Base-by-base conservation (phyloP, 2,113 vertebrate genomes). In the Strix aluco region DNA sequence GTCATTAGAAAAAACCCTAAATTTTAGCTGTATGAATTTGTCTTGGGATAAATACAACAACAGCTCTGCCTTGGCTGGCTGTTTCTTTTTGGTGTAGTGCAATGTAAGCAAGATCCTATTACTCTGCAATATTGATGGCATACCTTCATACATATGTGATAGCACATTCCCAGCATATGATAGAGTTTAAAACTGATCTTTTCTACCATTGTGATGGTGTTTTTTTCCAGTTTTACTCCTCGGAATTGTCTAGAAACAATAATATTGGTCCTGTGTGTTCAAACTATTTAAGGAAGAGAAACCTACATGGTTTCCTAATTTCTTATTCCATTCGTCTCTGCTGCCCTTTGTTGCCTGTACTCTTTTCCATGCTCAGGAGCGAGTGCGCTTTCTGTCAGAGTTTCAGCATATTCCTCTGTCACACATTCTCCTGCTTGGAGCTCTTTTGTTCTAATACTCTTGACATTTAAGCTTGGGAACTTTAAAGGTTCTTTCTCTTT, bases 401-500 rank as follows among this genome's bases (percentile, higher is more conserved):
- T 93, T 94, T 86, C 88, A 93, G 86, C 34, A 38, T 89, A 88
- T 88, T 92, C 47, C 74, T 80, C 71, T 94, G 78, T 87, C 86
- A 61, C 70, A 73, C 63, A 87, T 74, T 65, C 51, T 97, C 94
- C 71, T 66, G n/a, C 78, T 79, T 88, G 47, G 81, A 95, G 86
- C 69, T 83, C 94, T 96, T 97, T 96, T 97, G 83, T 97, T 96
- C 94, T 97, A 98, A 98, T 96, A 96, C 86, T 97, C 93, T 92
- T 97, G 96, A 98, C 95, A 96, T 98, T 98, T 98, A 97, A 98
- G 69, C 85, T 69, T 55, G 54, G 92, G 92, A 55, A 90, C 91
- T 97, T 95, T 92, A 96, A 97, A 97, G 94, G 95, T 97, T 97
- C 95, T 93, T 96, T 96, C 78, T 97, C 95, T 98, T 98, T 97